These are phyloP conservation scores for Drosophila histrio DNA, from an alignment of 2,888 invertebrate genomes.

Conservation along the genomic window DNA sequence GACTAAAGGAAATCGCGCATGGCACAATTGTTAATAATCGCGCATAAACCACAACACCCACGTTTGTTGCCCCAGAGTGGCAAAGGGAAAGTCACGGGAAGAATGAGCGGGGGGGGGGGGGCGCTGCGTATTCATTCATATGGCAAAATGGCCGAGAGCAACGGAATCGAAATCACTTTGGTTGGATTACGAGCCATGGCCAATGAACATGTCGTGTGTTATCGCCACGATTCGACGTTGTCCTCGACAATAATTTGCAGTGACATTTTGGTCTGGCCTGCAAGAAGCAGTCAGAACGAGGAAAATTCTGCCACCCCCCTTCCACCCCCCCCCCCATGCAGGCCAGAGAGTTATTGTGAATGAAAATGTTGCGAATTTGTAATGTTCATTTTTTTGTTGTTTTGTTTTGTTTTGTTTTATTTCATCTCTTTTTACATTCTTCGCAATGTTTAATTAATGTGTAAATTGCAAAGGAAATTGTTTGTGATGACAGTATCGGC, in stretches of 20 bases:
- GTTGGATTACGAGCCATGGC: slow-evolving; percentile 52
- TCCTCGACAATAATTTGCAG: slow-evolving; percentile 31
- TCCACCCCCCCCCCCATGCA: neutral
- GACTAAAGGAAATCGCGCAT: slow-evolving; percentile 50
- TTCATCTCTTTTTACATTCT: slow-evolving; percentile 8
- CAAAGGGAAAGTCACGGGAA: neutral
- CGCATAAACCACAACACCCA: neutral
- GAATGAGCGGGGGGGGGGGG: too few relatives aligned
- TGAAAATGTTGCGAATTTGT: slow-evolving; percentile 14
- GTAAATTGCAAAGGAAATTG: slow-evolving; percentile 50
- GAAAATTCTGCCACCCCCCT: slow-evolving; percentile 1
- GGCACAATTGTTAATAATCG: slow-evolving; percentile 69
- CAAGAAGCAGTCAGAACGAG: slow-evolving; percentile 12
- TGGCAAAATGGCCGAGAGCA: slow-evolving; percentile 50
- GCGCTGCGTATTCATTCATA: slow-evolving; percentile 43
- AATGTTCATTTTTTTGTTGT: neutral
- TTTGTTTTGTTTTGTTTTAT: neutral
- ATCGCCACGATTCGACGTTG: slow-evolving; percentile 33
- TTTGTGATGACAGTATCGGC: slow-evolving; percentile 19
- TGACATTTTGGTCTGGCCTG: slow-evolving; percentile 37
- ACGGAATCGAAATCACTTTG: slow-evolving; percentile 73
- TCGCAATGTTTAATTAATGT: slow-evolving; percentile 48
- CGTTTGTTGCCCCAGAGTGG: neutral
- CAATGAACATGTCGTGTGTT: slow-evolving; percentile 70
- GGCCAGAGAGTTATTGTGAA: slow-evolving; percentile 4